These are phyloP conservation scores for Dynastes maya DNA, from an alignment of 2,888 invertebrate genomes.

Conservation along the genomic window DNA sequence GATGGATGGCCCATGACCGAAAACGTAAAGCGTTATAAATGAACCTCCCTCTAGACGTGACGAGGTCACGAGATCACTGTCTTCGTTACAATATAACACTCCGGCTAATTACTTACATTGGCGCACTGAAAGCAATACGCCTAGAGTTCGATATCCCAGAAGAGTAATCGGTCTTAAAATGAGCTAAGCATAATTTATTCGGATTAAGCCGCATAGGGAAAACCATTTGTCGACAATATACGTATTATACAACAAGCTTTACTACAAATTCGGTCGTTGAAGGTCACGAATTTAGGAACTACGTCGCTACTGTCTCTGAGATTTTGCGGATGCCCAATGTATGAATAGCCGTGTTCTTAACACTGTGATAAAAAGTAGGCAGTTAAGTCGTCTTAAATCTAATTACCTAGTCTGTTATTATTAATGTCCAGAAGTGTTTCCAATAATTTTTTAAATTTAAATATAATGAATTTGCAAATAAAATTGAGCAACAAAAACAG, in stretches of 20 bases:
- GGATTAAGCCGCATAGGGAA: background rate
- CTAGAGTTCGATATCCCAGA: background rate
- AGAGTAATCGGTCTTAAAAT: background rate
- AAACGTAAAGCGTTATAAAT: background rate
- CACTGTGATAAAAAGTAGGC: too few relatives aligned
- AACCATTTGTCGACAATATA: background rate
- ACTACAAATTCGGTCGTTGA: too few relatives aligned
- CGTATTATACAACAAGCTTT: too few relatives aligned
- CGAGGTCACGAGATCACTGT: conserved; percentile 11
- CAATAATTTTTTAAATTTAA: background rate
- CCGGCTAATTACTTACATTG: conserved; percentile 24
- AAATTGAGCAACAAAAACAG: conserved; percentile 6
- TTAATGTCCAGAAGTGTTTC: too few relatives aligned
- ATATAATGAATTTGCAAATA: background rate
- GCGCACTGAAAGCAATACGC: background rate
- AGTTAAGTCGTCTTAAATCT: too few relatives aligned
- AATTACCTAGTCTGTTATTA: too few relatives aligned
- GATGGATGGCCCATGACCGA: conserved; percentile 24
- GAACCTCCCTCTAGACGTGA: background rate
- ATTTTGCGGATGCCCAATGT: too few relatives aligned
- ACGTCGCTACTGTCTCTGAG: too few relatives aligned
- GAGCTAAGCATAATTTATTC: background rate
- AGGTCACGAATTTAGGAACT: too few relatives aligned
- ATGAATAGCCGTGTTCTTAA: too few relatives aligned
- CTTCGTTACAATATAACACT: conserved; percentile 33